Evolutionary conservation across 2,888 invertebrate genomes (phyloP).

Genomic region (Philaethria dido): DNA sequence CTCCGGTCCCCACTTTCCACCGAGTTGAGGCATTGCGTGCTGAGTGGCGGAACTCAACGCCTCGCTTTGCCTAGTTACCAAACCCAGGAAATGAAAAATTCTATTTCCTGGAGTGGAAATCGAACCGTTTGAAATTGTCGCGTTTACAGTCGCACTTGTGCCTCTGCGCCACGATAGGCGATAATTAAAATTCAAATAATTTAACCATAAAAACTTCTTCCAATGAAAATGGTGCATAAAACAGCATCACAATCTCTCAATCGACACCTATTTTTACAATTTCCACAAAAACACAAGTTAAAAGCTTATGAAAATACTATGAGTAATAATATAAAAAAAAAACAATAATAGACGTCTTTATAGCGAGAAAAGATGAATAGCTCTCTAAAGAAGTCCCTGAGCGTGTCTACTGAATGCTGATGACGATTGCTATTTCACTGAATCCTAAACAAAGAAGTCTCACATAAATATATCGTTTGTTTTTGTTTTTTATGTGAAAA

Average conservation of each 20-base stretch:
- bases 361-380: slow-evolving; percentile 3
- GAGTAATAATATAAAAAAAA: neutral
- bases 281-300: neutral
- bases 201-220: too few relatives aligned
- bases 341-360: neutral
- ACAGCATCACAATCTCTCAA: neutral
- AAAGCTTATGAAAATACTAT: neutral
- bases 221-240: too few relatives aligned
- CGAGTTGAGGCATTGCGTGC: too few relatives aligned
- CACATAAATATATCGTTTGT: neutral
- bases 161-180: too few relatives aligned
- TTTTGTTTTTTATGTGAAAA: neutral
- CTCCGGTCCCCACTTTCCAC: too few relatives aligned
- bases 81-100: too few relatives aligned
- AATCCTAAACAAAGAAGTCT: slow-evolving; percentile 1
- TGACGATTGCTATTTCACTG: neutral
- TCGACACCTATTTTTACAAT: neutral
- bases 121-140: too few relatives aligned
- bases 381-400: slow-evolving; percentile 16
- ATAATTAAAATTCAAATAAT: too few relatives aligned
- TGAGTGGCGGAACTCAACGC: too few relatives aligned
- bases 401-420: slow-evolving; percentile 6
- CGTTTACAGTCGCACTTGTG: too few relatives aligned
- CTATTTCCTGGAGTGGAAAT: too few relatives aligned
- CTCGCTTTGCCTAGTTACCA: too few relatives aligned